Base-by-base conservation (phyloP, 1,140 invertebrate species). In the Chironomus striatipennis region DNA sequence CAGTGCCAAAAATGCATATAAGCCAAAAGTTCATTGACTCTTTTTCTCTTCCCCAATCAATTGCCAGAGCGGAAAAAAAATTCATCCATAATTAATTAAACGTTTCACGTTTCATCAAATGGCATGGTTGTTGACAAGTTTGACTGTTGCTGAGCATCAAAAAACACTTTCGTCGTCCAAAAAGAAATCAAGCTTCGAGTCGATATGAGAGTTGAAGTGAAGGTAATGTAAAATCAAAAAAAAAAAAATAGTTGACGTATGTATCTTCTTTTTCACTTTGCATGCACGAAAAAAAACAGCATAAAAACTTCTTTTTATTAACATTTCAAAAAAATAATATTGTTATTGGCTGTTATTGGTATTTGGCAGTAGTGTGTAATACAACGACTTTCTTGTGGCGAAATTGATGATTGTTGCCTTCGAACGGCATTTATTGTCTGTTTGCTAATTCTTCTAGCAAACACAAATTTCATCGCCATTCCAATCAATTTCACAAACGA, bases 381-480 rank as follows among this genome's bases (percentile, higher is more conserved):
- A 15, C 47, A 57, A 15, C 5, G 47, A 57, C 12, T n/a, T 12
- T 57, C 47, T 57, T 57, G 12, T 15, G 47, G 12, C n/a, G 47
- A 57, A 57, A n/a, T 57, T 57, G 47, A 57, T 57, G 47, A 57
- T 57, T 57, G 47, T 57, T 57, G 47, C 47, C 47, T 57, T 57
- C 47, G n/a, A 57, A 57, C 47, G 47, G 47, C 47, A 57, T 57
- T 57, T 57, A 57, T n/a, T 15, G n/a, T 57, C n/a, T 15, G 15
- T 57, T 57, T 57, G 47, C 47, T 57, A 57, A 57, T 57, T 57
- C 47, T 57, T 57, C 47, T 57, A 57, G 47, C 47, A 57, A 57
- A 57, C 12, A 57, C n/a, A 57, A 57, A 57, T 57, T 57, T 57
- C 47, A 57, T 12, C 47, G 47, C 47, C 47, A 57, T 57, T 57